These are phyloP conservation scores for Syngnathus floridae DNA, from an alignment of 2,113 vertebrate genomes.

Conservation along the genomic window DNA sequence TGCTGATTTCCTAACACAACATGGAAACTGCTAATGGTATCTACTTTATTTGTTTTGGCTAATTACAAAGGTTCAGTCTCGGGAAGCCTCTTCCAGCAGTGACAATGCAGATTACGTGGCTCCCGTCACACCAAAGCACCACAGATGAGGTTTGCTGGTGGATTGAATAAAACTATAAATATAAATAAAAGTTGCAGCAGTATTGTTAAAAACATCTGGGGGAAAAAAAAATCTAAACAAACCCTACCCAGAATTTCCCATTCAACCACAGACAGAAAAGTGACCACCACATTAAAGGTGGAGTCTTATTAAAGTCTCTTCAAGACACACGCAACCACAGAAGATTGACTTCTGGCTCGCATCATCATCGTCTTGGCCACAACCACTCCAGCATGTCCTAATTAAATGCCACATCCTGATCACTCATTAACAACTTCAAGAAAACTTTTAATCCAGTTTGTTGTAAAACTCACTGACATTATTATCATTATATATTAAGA, in stretches of 20 bases:
- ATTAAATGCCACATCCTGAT: not conserved
- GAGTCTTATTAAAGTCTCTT: not conserved
- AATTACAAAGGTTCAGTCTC: slow-evolving; percentile 41
- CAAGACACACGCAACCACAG: not conserved
- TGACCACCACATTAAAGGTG: not conserved
- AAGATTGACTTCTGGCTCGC: not conserved
- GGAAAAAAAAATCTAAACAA: not conserved
- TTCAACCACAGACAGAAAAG: not conserved
- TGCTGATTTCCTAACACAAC: slow-evolving; percentile 55
- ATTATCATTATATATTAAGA: not conserved
- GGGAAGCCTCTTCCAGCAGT: slow-evolving; percentile 1
- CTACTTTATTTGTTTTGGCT: slow-evolving; percentile 51
- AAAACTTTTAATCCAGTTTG: not conserved
- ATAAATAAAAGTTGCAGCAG: too few relatives aligned
- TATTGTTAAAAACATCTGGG: too few relatives aligned
- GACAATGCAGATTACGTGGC: slow-evolving; percentile 21
- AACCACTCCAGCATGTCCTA: not conserved
- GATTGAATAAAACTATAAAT: too few relatives aligned
- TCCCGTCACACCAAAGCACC: slow-evolving; percentile 29
- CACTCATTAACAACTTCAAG: not conserved
- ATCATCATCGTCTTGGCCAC: not conserved
- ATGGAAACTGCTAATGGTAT: slow-evolving; percentile 55
- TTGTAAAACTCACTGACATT: not conserved
- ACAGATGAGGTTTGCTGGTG: not conserved
- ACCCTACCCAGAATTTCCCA: not conserved